These are phyloP conservation scores for Pitangus sulphuratus DNA, from an alignment of 2,797 vertebrate genomes.

Conservation along the genomic window DNA sequence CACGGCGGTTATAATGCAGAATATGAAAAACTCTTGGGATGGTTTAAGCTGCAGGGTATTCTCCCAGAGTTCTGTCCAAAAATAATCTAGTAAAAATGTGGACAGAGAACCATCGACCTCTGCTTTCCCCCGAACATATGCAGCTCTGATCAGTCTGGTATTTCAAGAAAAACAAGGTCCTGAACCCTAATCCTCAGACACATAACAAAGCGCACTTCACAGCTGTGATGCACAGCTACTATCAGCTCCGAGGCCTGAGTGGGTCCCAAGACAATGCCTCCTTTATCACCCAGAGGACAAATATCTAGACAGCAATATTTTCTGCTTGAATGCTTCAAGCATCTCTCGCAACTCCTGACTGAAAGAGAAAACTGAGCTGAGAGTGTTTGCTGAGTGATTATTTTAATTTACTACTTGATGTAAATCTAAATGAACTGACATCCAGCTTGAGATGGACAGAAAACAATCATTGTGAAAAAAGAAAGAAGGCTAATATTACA, in stretches of 20 bases:
- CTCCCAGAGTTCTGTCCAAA: slow-evolving; percentile 85
- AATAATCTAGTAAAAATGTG: slow-evolving; percentile 87
- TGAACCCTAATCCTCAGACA: slow-evolving; percentile 90
- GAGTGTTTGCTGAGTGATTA: slow-evolving; percentile 93
- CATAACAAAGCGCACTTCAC: slow-evolving; percentile 91
- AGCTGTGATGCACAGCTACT: slow-evolving; percentile 87
- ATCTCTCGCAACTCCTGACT: slow-evolving; percentile 83
- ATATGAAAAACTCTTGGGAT: slow-evolving; percentile 78
- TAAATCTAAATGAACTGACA: slow-evolving; percentile 98
- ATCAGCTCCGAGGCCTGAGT: slow-evolving; percentile 86
- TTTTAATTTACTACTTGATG: slow-evolving; percentile 97
- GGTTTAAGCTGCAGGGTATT: slow-evolving; percentile 81
- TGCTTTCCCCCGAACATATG: slow-evolving; percentile 84
- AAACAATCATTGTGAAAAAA: slow-evolving; percentile 80
- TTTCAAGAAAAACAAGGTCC: slow-evolving; percentile 91
- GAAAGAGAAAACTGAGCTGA: slow-evolving; percentile 85
- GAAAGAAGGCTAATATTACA: slow-evolving; percentile 66
- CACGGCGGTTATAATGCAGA: slow-evolving; percentile 59
- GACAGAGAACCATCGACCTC: slow-evolving; percentile 87
- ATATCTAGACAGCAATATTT: slow-evolving; percentile 95
- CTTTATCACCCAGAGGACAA: slow-evolving; percentile 92
- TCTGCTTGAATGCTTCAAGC: slow-evolving; percentile 87
- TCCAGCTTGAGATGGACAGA: slow-evolving; percentile 86
- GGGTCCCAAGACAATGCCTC: slow-evolving; percentile 90
- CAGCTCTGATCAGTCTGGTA: slow-evolving; percentile 87